Base-by-base conservation (phyloP, 2,888 invertebrate species). In the Troides aeacus region DNA sequence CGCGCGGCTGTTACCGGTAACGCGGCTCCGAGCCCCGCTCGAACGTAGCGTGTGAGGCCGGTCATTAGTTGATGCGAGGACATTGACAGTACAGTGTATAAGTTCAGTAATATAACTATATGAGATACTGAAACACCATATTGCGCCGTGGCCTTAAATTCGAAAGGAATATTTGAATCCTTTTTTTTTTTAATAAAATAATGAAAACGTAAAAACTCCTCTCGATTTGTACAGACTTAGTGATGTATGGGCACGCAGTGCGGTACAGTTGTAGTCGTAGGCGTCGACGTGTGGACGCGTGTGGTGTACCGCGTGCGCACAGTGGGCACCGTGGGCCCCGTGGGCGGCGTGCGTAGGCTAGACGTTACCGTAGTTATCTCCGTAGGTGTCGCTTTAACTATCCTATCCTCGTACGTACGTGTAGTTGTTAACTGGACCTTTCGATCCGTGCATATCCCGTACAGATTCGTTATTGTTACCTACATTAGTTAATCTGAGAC, bases 71-170 rank as follows among this genome's bases (percentile, higher is more conserved):
- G 75, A 46, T 12, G 72, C 80, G 84, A 85, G 80, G 81, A 83
- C 89, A 85, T 83, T 82, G 83, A 82, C 79, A 81, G 82, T 81
- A 82, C 84, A 81, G 83, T 62, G 77, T 83, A 80, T 82, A 78
- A 46, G 80, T 79, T 81, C 87, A 87, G 85, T 88, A 85, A 87
- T 81, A 75, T 86, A 84, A 89, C 87, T 88, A 85, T 86, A 82
- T 85, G 86, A 87, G 87, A 88, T 90, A 92, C 92, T 91, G 90
- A 91, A 88, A 92, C 92, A 92, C 92, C 92, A 92, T 88, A 84
- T 88, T 90, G 90, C 87, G 90, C 92, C 89, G 92, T 92, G 92
- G 92, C 92, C 92, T 92, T 92, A 92, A 90, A 90, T 82, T 88
- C 85, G 83, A 89, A 46, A 86, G 90, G 89, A 86, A 89, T 90